phyloP scores from a whole-genome alignment of 2,113 vertebrate species.

The Uria lomvia region DNA sequence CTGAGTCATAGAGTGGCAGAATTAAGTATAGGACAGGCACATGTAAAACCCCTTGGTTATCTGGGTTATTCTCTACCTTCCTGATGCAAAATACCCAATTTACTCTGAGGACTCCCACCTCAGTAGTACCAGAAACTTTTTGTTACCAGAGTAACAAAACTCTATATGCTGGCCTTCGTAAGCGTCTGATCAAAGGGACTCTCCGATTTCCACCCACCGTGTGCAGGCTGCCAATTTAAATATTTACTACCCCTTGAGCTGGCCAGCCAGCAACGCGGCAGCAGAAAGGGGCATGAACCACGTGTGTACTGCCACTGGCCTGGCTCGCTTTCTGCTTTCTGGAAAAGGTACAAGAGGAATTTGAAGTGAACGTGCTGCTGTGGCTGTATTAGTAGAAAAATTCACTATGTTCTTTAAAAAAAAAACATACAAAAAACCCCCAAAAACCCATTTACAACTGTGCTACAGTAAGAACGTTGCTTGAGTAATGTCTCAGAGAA shows the following conservation, averaged over 20 bases:
- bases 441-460: neutral
- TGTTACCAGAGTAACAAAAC: neutral
- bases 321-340: neutral
- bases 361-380: neutral
- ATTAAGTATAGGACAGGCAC: neutral
- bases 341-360: neutral
- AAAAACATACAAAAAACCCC: neutral
- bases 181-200: neutral
- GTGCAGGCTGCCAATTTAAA: conserved; percentile 52
- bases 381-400: neutral
- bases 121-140: neutral
- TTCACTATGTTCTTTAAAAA: neutral
- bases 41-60: neutral
- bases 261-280: neutral
- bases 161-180: neutral
- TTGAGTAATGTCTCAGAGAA: neutral
- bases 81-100: neutral
- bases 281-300: neutral
- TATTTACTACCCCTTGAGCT: conserved; percentile 48
- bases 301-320: neutral
- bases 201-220: conserved; percentile 35
- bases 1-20: neutral
- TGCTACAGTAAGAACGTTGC: neutral
- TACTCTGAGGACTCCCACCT: neutral
- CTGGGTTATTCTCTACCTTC: neutral